These are phyloP conservation scores for Potorous gilbertii DNA, from an alignment of 2,797 vertebrate genomes.

Conservation along the genomic window DNA sequence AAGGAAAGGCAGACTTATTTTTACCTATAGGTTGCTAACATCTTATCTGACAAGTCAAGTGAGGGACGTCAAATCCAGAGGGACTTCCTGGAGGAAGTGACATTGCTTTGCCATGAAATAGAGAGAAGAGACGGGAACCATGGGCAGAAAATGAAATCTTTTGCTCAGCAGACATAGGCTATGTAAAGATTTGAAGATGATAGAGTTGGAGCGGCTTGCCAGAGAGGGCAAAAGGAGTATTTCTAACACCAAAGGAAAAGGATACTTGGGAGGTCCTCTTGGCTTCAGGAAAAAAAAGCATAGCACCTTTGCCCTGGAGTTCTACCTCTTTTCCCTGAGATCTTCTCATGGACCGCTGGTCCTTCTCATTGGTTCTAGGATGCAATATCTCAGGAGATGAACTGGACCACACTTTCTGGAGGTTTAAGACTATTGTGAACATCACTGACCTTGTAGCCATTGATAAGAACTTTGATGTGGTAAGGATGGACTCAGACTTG, in stretches of 20 bases:
- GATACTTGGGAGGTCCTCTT: not conserved
- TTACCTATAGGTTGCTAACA: not conserved
- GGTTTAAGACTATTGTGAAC: conserved; percentile 48
- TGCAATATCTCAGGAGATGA: conserved; percentile 47
- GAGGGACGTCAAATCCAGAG: not conserved
- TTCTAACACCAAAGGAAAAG: not conserved
- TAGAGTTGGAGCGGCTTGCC: not conserved
- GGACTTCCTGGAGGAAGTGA: not conserved
- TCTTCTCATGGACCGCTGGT: not conserved
- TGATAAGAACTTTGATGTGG: conserved; percentile 50
- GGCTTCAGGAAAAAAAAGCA: not conserved
- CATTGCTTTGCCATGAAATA: not conserved
- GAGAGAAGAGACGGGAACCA: not conserved
- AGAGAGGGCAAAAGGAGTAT: not conserved
- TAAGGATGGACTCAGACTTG: conserved; percentile 46
- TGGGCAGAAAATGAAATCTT: not conserved
- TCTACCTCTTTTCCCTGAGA: no score
- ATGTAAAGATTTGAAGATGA: not conserved
- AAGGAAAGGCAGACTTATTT: not conserved
- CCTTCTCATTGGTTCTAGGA: conserved; percentile 37
- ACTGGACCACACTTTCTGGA: conserved; percentile 43
- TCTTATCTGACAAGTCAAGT: not conserved
- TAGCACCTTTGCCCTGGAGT: not conserved
- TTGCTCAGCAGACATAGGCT: not conserved
- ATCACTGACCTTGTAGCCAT: conserved; percentile 44